phyloP scores from a whole-genome alignment of 1,140 invertebrate genomes.

The Anastatus disparis region DNA sequence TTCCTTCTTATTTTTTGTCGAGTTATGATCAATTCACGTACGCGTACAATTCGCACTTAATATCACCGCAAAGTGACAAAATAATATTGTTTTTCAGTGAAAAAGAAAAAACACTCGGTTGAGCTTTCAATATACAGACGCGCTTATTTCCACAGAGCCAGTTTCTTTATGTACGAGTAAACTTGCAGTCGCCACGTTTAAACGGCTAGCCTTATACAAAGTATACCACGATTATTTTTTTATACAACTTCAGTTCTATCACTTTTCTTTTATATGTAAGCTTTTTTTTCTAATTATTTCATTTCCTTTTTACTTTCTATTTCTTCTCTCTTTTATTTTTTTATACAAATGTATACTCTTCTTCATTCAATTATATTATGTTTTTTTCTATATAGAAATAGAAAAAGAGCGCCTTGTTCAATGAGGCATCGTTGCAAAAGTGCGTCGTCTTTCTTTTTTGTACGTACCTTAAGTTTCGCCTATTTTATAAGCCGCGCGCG shows the following conservation, averaged over 20 bases:
- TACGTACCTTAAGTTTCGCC: constrained; percentile 4
- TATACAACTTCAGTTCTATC: no score
- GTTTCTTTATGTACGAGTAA: constrained; percentile 25
- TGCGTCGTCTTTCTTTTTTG: not conserved
- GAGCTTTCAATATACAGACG: not conserved
- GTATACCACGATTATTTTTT: constrained; percentile 21
- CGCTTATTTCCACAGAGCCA: constrained; percentile 19
- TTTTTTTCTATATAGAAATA: not conserved
- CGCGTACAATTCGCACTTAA: no score
- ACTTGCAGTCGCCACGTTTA: not conserved
- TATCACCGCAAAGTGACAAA: no score
- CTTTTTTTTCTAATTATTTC: no score
- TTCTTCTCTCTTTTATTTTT: not conserved
- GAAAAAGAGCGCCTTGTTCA: not conserved
- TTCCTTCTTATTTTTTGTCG: no score
- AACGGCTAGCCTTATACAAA: constrained; percentile 22
- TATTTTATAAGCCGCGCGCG: not conserved
- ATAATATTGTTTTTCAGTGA: no score
- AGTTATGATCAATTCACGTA: no score
- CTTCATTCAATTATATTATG: not conserved
- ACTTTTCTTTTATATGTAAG: no score
- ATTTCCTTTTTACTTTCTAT: constrained; percentile 8
- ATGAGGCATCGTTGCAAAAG: not conserved
- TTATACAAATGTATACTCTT: not conserved
- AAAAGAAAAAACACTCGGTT: no score